phyloP scores from a whole-genome alignment of 2,113 vertebrate species.

The Salvelinus alpinus region DNA sequence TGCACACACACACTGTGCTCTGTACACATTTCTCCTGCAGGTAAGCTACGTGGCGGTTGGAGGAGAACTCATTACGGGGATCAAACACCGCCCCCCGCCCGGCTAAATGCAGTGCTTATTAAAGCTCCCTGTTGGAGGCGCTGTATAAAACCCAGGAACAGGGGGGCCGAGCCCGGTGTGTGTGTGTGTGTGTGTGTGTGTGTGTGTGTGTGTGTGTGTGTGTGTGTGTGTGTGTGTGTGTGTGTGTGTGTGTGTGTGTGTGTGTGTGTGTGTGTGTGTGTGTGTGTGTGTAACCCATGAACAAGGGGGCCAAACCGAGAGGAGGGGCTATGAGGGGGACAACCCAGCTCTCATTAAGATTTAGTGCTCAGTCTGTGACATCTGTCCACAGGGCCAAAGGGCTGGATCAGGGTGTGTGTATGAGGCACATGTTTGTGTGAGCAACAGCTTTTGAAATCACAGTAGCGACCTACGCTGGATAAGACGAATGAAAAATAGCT shows the following conservation, averaged over 20 bases:
- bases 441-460: not conserved
- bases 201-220: too few relatives aligned
- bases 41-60: conserved; percentile 59
- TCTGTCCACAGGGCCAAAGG: conserved; percentile 21
- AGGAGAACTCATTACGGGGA: conserved; percentile 65
- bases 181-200: too few relatives aligned
- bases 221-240: too few relatives aligned
- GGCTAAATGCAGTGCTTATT: conserved; percentile 63
- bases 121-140: conserved; percentile 64
- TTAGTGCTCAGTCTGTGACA: conserved; percentile 51
- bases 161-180: not conserved
- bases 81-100: conserved; percentile 67
- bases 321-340: not conserved
- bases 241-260: too few relatives aligned
- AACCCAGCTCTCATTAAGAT: conserved; percentile 60
- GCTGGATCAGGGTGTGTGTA: not conserved
- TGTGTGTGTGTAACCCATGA: too few relatives aligned
- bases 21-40: conserved; percentile 52
- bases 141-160: conserved; percentile 49
- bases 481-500: not conserved
- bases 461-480: not conserved
- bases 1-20: too few relatives aligned
- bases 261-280: too few relatives aligned
- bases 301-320: too few relatives aligned
- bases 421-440: too few relatives aligned